Evolutionary conservation across 2,888 invertebrate genomes (phyloP).

Genomic region (Meteorus cinctellus): DNA sequence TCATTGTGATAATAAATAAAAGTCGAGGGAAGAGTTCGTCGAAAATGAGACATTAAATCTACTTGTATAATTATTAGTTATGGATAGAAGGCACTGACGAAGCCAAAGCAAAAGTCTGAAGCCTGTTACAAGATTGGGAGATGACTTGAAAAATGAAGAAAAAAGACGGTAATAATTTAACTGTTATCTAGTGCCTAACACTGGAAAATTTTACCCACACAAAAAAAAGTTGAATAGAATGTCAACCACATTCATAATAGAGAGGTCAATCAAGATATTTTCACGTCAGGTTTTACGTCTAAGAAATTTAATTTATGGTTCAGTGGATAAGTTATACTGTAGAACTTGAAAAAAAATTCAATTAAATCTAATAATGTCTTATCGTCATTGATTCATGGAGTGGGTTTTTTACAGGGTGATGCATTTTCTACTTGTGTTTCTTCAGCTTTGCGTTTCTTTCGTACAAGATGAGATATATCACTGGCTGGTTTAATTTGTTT

Average conservation of each 20-base stretch:
- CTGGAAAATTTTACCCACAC: background rate
- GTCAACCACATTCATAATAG: background rate
- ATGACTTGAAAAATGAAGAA: background rate
- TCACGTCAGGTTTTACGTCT: background rate
- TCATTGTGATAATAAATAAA: slow-evolving; percentile 1
- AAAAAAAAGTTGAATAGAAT: background rate
- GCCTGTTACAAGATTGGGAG: background rate
- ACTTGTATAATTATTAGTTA: background rate
- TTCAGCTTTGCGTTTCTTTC: slow-evolving; percentile 82
- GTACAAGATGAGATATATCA: slow-evolving; percentile 88
- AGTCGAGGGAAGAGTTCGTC: background rate
- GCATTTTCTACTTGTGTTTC: slow-evolving; percentile 74
- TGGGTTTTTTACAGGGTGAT: slow-evolving; percentile 78
- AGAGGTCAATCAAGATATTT: background rate
- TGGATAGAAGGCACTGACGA: background rate
- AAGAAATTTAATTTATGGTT: background rate
- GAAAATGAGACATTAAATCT: background rate
- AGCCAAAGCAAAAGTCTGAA: background rate
- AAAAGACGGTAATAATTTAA: background rate
- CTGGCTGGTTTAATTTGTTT: slow-evolving; percentile 77
- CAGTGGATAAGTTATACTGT: background rate
- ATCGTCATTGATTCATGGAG: slow-evolving; percentile 63
- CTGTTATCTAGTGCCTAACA: background rate
- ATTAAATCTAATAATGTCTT: slow-evolving; percentile 37
- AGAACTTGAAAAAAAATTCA: slow-evolving; percentile 19